A percentile compares a stretch with the other conserved stretches of the same genome.
Conservation (phyloP, 2,113 vertebrate genomes). For the Pogonocichla stellata region DNA sequence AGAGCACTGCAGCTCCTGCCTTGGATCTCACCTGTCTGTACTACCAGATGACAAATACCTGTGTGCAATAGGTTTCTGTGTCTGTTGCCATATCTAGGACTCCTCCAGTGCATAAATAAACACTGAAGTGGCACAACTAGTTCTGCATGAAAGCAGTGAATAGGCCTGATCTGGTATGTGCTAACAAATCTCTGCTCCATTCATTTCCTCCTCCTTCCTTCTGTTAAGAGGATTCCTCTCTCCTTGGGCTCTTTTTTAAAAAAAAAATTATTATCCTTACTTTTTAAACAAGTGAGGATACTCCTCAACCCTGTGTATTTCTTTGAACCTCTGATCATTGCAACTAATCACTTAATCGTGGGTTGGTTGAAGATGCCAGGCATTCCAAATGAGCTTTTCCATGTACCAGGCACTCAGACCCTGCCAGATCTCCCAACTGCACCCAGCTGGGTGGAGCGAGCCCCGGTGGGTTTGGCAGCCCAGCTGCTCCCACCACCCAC, state of each 20-base stretch:
- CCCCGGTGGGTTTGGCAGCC: conserved; percentile 4
- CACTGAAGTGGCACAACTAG: conserved; percentile 20
- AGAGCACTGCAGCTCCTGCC: not conserved
- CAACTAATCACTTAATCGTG: not conserved
- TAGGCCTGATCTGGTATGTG: not conserved
- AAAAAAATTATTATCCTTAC: not conserved
- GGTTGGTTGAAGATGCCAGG: not conserved
- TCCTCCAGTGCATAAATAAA: not conserved
- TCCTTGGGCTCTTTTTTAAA: not conserved
- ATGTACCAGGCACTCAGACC: not conserved
- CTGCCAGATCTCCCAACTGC: not conserved
- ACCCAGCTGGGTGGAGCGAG: not conserved
- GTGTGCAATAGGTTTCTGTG: not conserved
- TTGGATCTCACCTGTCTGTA: not conserved
- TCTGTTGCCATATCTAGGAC: not conserved
- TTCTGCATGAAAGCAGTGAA: not conserved
- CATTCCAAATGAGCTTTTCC: conserved; percentile 18
- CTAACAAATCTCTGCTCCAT: not conserved
- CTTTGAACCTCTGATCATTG: not conserved
- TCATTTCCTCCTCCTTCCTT: not conserved
- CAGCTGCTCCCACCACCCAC: conserved; percentile 35
- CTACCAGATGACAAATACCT: not conserved
- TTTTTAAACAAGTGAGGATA: not conserved
- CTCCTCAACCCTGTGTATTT: not conserved
- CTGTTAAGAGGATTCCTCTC: not conserved